These are phyloP conservation scores for Zonotrichia albicollis DNA, from an alignment of 2,797 vertebrate genomes.

Conservation along the genomic window DNA sequence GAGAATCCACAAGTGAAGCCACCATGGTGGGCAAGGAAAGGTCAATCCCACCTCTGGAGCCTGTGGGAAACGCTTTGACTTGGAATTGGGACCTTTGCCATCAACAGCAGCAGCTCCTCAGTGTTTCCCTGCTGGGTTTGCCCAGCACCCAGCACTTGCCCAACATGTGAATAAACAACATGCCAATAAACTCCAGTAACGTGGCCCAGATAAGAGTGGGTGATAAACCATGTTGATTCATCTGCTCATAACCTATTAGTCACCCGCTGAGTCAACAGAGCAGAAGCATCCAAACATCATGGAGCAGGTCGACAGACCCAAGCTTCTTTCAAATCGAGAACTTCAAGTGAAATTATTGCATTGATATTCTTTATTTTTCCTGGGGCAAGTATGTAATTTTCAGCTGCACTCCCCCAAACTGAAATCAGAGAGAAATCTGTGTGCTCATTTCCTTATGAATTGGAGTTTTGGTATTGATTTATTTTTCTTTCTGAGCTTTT, in stretches of 20 bases:
- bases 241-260: conserved; percentile 27
- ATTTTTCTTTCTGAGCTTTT: background rate
- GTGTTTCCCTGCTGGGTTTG: background rate
- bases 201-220: background rate
- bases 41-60: rapidly evolving
- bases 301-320: background rate
- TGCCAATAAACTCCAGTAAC: conserved; percentile 14
- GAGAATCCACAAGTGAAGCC: background rate
- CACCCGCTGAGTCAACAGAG: conserved; percentile 36
- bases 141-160: rapidly evolving
- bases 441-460: background rate
- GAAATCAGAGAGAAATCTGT: background rate
- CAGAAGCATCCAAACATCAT: background rate
- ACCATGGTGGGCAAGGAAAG: rapidly evolving
- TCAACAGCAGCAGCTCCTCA: background rate
- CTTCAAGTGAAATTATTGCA: background rate
- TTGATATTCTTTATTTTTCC: background rate
- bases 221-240: conserved; percentile 3
- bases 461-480: background rate
- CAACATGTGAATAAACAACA: background rate
- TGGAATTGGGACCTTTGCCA: background rate
- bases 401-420: rapidly evolving
- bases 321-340: background rate
- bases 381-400: background rate
- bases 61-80: background rate